A percentile compares a stretch with the other conserved stretches of the same genome.
These are phyloP conservation scores for Catagonus wagneri DNA, from an alignment of 2,113 vertebrate species.

Conservation along the genomic window DNA sequence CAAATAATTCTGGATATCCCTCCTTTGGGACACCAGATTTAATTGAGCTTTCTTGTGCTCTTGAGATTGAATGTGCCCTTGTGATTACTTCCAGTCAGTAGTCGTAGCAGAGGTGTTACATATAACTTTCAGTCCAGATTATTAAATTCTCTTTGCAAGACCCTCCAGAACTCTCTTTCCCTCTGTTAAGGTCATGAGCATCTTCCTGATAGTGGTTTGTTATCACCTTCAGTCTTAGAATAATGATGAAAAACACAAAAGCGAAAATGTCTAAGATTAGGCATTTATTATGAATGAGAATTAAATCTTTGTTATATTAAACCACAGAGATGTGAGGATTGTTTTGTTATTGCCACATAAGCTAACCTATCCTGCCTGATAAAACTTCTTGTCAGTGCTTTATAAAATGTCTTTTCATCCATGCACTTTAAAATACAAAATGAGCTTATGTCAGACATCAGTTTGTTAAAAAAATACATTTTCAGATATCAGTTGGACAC, in stretches of 20 bases:
- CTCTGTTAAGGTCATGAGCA: neutral
- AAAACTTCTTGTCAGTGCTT: neutral
- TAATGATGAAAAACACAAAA: neutral
- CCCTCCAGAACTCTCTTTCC: neutral
- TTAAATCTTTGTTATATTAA: neutral
- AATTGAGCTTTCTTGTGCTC: neutral
- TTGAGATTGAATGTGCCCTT: neutral
- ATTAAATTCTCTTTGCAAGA: neutral
- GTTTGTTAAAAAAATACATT: neutral
- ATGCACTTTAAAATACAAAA: neutral
- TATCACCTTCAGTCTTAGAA: neutral
- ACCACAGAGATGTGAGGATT: neutral
- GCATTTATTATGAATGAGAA: neutral
- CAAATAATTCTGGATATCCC: neutral
- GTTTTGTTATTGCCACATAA: neutral
- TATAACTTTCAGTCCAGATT: neutral
- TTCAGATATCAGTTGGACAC: neutral
- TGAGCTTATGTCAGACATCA: neutral
- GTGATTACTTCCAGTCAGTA: neutral
- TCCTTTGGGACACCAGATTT: neutral
- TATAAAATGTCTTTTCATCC: neutral
- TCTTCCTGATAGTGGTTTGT: neutral
- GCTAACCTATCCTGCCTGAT: neutral
- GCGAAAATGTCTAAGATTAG: neutral
- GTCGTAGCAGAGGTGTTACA: neutral